Percentiles rank a stretch among this genome's conserved stretches.
These are phyloP conservation scores for Pomacea maculata DNA, from an alignment of 1,140 invertebrate species.

Conservation along the genomic window DNA sequence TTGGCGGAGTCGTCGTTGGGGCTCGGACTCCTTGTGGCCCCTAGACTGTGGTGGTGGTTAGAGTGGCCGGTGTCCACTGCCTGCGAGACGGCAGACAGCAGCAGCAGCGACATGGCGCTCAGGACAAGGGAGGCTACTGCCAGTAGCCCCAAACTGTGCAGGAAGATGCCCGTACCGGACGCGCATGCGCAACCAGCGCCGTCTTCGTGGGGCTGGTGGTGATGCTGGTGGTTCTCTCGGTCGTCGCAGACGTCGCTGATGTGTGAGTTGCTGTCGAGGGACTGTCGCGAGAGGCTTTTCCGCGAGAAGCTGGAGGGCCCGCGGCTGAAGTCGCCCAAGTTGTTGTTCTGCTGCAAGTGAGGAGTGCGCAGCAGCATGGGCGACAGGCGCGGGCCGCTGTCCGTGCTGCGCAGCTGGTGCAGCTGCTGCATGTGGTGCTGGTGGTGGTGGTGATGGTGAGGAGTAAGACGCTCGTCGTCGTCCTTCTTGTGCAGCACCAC, in stretches of 20 bases:
- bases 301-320: slow-evolving; percentile 25
- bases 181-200: neutral
- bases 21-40: too few relatives aligned
- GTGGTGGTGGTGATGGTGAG: slow-evolving; percentile 10
- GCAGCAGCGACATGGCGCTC: slow-evolving; percentile 25
- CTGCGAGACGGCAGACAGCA: slow-evolving; percentile 27
- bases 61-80: too few relatives aligned
- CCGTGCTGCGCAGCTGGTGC: slow-evolving; percentile 7
- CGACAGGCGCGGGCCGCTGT: slow-evolving; percentile 8
- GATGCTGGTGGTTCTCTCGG: neutral
- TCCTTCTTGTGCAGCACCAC: slow-evolving; percentile 31
- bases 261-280: slow-evolving; percentile 19
- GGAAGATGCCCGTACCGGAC: slow-evolving; percentile 16
- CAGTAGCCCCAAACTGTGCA: slow-evolving; percentile 33
- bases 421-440: slow-evolving; percentile 18
- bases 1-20: too few relatives aligned
- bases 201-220: neutral
- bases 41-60: too few relatives aligned
- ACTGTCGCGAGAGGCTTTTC: slow-evolving; percentile 15
- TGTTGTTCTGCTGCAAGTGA: neutral
- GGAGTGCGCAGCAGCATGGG: slow-evolving; percentile 18
- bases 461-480: neutral
- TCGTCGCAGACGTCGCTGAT: neutral
- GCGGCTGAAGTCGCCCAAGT: slow-evolving; percentile 21
- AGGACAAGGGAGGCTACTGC: slow-evolving; percentile 33